Conservation (phyloP, 2,888 invertebrate species). For the Polyommatus icarus region DNA sequence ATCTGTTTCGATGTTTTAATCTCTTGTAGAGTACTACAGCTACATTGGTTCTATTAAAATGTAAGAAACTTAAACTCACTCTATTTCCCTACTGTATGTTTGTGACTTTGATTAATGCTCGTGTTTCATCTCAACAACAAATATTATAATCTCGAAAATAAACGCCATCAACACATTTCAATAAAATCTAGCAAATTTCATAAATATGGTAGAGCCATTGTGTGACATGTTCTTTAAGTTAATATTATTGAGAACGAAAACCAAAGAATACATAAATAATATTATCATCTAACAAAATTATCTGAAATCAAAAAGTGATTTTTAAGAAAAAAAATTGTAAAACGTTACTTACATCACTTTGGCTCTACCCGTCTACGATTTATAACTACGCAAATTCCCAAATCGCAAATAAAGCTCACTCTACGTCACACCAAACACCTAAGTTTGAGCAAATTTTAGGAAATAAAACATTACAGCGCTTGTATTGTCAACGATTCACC, state of each 20-base stretch:
- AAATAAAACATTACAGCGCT: constrained; percentile 59
- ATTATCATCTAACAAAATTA: not conserved
- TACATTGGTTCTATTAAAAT: not conserved
- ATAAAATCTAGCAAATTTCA: constrained; percentile 33
- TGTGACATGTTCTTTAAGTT: not conserved
- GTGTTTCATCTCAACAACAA: constrained; percentile 43
- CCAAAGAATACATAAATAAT: not conserved
- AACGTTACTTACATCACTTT: not conserved
- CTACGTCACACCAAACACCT: constrained; percentile 51
- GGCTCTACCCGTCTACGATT: constrained; percentile 9
- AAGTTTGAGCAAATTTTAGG: constrained; percentile 74
- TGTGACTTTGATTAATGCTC: constrained; percentile 30
- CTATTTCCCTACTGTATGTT: not conserved
- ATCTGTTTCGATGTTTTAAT: not conserved
- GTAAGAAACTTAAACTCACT: not conserved
- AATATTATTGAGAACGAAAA: not conserved
- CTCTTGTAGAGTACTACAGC: not conserved
- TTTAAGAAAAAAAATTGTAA: not conserved
- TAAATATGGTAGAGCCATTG: constrained; percentile 6
- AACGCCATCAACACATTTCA: constrained; percentile 31
- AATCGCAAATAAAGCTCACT: constrained; percentile 46
- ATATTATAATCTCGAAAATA: constrained; percentile 44
- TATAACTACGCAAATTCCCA: constrained; percentile 45
- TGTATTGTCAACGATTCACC: constrained; percentile 78
- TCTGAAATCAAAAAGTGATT: not conserved